phyloP scores from a whole-genome alignment of 1,140 invertebrate genomes.

The Cecropterus lyciades region DNA sequence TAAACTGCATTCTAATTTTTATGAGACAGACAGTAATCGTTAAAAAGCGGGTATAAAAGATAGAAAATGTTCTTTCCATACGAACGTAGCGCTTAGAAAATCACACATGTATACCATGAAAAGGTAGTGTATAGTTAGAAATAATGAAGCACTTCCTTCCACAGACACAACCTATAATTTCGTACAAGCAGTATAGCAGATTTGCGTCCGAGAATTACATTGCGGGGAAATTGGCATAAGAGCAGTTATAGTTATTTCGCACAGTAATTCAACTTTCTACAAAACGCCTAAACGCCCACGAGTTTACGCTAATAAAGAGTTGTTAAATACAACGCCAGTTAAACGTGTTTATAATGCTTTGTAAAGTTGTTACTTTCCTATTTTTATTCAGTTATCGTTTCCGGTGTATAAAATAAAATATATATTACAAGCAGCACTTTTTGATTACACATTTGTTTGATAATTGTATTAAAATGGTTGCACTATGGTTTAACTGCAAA shows the following conservation, averaged over 20 bases:
- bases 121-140: slow-evolving; percentile 25
- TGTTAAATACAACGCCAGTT: background rate
- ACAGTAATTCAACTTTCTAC: slow-evolving; percentile 29
- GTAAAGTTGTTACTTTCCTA: background rate
- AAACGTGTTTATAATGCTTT: background rate
- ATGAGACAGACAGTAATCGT: no score
- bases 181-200: slow-evolving; percentile 22
- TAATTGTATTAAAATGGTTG: no score
- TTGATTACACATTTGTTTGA: no score
- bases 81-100: background rate
- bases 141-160: slow-evolving; percentile 33
- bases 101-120: slow-evolving; percentile 8
- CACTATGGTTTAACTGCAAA: no score
- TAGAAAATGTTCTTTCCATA: background rate
- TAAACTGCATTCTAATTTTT: no score
- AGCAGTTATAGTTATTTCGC: slow-evolving; percentile 30
- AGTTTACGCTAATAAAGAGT: slow-evolving; percentile 16
- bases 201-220: slow-evolving; percentile 30
- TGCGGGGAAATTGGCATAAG: slow-evolving; percentile 30
- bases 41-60: no score
- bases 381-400: background rate
- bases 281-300: slow-evolving; percentile 25
- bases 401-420: no score
- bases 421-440: no score
- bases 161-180: slow-evolving; percentile 33